Base-by-base conservation (phyloP, 2,113 vertebrate genomes). In the Hystrix brachyura region DNA sequence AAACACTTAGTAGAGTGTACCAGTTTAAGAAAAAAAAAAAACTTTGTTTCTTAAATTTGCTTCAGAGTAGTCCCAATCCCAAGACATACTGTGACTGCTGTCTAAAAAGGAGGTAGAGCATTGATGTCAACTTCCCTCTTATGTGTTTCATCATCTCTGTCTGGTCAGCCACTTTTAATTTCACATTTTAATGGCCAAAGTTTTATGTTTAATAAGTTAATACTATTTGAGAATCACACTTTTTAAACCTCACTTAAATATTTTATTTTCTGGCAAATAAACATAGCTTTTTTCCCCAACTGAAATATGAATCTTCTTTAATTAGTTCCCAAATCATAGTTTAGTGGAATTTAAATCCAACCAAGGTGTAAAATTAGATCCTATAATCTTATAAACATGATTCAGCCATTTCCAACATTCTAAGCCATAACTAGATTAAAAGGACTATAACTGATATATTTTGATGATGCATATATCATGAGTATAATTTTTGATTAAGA, bases 191-290 rank as follows among this genome's bases (percentile, higher is more conserved):
- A 91, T 87, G 46, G 11, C 15, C n/a, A 76, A 27, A n/a, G 18
- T 65, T 94, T 97, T 48, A 59, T 55, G 82, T 82, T 51, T 94
- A 89, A 46, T n/a, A 79, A 89, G 34, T 48, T 91, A 76, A 65
- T 86, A 81, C 1, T 64, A 62, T 17, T 92, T 95, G 79, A 90
- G 19, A 94, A 65, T 59, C 81, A 55, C 0, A 79, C 13, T 65
- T 92, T 92, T 83, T 34, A 94, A 90, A 83, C 21, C 18, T 87
- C 7, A 71, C 38, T 71, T 86, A 86, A 86, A 69, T 78, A 38
- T 19, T 86, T 96, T 85, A 80, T 29, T 92, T 92, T 94, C 79
- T 91, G 23, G 57, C 60, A 96, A 87, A 43, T 46, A 53, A 94
- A 65, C 18, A 79, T 6, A 69, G 15, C 13, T 15, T 0, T 64